These are phyloP conservation scores for Parascotia fuliginaria DNA, from an alignment of 2,888 invertebrate genomes.

Conservation along the genomic window DNA sequence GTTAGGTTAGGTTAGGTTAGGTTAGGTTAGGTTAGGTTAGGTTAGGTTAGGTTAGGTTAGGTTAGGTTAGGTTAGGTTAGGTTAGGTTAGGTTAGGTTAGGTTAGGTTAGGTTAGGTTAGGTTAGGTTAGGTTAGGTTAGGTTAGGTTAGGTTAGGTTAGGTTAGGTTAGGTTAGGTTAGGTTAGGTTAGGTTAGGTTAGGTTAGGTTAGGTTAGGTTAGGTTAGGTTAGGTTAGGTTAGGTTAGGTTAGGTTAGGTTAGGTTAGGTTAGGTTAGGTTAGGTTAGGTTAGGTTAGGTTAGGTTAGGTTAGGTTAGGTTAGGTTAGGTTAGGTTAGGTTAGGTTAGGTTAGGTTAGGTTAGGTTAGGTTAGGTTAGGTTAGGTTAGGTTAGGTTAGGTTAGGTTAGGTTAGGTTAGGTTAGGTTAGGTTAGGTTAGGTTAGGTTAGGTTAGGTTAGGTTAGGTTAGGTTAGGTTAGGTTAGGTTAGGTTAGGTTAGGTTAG, in stretches of 20 bases:
- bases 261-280: constrained; percentile 17
- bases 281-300: constrained; percentile 11
- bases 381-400: constrained; percentile 37
- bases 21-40: constrained; percentile 19
- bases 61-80: constrained; percentile 12
- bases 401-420: constrained; percentile 36
- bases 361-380: constrained; percentile 39
- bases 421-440: constrained; percentile 23
- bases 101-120: constrained; percentile 13
- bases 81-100: constrained; percentile 14
- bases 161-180: constrained; percentile 11
- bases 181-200: constrained; percentile 14
- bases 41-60: constrained; percentile 13
- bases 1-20: constrained; percentile 14
- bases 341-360: constrained; percentile 25
- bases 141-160: constrained; percentile 9
- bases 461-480: constrained; percentile 35
- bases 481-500: constrained; percentile 37
- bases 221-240: constrained; percentile 18
- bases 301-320: constrained; percentile 11
- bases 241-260: constrained; percentile 17
- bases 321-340: constrained; percentile 8
- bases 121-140: constrained; percentile 14
- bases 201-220: constrained; percentile 15
- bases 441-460: constrained; percentile 33